Evolutionary conservation across 2,888 invertebrate species (phyloP), one percentile per base, ranked within the genome.

Genomic region (Actias luna): DNA sequence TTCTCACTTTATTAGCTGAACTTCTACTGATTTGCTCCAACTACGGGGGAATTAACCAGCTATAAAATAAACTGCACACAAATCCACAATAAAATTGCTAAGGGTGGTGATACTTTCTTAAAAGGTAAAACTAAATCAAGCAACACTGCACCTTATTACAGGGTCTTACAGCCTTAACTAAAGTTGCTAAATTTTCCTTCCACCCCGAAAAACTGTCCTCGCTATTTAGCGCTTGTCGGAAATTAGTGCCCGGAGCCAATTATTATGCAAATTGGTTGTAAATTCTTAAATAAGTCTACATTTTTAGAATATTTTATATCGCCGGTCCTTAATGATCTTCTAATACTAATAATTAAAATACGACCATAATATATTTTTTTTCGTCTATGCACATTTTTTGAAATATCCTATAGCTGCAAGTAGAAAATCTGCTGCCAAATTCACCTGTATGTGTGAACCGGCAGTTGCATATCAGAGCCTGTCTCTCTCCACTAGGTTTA

Each of bases 201-300:
- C 29, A n/a, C 29, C 7, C n/a, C 55, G 16, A 55, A 55, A 29
- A 5, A 16, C 55, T 16, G 29, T 55, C 29, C 46, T 50, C 4
- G n/a, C 12, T 50, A 50, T 50, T 50, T 29, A 29, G 16, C 29
- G 10, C 29, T n/a, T 27, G 55, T n/a, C 16, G 55, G 8, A 55
- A 55, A 29, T 55, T 29, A 55, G 55, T 29, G 29, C 55, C 29
- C 55, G 55, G n/a, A 55, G 29, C n/a, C 55, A 55, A 55, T 55
- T 55, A 55, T n/a, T 55, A 55, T 55, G 55, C n/a, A 55, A 55
- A 55, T 55, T 5, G 52, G 52, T 29, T 55, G 52, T 55, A 55
- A 27, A 29, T 55, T 55, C 29, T 55, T 29, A 27, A 50, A 25
- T 22, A 50, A 50, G 46, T 50, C 12, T 50, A 50, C 46, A 22